phyloP scores from a whole-genome alignment of 2,113 vertebrate genomes.

The Phyllopteryx taeniolatus region DNA sequence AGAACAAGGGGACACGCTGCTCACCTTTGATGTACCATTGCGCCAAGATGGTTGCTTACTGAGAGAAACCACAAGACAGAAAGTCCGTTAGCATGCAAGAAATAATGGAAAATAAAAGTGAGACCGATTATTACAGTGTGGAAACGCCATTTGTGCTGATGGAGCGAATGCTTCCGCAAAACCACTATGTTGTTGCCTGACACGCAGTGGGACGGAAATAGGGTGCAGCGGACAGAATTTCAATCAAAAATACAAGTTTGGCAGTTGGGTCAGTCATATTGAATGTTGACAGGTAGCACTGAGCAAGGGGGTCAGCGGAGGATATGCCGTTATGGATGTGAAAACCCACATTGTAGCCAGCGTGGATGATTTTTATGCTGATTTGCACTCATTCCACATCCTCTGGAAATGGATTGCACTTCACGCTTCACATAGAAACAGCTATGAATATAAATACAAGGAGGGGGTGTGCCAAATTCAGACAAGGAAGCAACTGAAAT shows the following conservation, averaged over 20 bases:
- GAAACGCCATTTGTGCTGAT: constrained; percentile 29
- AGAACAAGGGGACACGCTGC: constrained; percentile 39
- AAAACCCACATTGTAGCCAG: constrained; percentile 58
- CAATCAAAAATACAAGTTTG: constrained; percentile 51
- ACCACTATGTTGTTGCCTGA: constrained; percentile 66
- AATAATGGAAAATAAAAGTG: constrained; percentile 58
- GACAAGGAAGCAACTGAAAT: constrained; percentile 12
- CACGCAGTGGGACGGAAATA: constrained; percentile 79
- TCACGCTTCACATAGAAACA: constrained; percentile 40
- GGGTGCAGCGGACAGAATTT: constrained; percentile 56
- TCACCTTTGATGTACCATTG: constrained; percentile 99
- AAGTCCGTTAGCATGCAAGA: constrained; percentile 73
- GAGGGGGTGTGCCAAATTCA: constrained; percentile 18
- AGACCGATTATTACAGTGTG: constrained; percentile 46
- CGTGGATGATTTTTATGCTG: constrained; percentile 63
- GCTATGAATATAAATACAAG: constrained; percentile 61
- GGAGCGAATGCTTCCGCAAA: constrained; percentile 65
- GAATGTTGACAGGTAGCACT: constrained; percentile 66
- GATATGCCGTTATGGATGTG: constrained; percentile 46
- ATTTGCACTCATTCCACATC: constrained; percentile 57
- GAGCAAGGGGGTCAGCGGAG: constrained; percentile 56
- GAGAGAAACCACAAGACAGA: constrained; percentile 71
- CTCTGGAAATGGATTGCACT: constrained; percentile 46
- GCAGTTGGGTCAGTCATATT: constrained; percentile 56
- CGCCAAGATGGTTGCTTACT: constrained; percentile 96